phyloP scores from a whole-genome alignment of 2,797 vertebrate genomes.

The Salarias fasciatus region DNA sequence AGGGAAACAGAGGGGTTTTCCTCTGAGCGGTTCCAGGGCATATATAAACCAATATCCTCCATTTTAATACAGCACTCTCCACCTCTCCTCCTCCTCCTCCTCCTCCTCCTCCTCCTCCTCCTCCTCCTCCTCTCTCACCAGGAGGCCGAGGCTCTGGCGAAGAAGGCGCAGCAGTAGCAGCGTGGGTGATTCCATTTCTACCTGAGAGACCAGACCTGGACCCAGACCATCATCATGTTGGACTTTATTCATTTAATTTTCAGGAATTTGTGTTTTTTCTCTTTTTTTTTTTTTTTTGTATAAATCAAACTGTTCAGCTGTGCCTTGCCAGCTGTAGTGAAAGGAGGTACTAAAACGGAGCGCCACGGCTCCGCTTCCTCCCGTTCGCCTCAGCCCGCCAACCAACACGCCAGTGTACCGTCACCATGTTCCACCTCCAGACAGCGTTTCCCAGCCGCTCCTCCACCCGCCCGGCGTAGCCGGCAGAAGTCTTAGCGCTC shows the following conservation, averaged over 20 bases:
- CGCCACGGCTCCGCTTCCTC: conserved; percentile 50
- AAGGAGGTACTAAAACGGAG: conserved; percentile 49
- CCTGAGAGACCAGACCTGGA: conserved; percentile 51
- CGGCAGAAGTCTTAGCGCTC: conserved; percentile 23
- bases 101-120: conserved; percentile 12
- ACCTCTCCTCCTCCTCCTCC: conserved; percentile 25
- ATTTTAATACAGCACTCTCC: conserved; percentile 57
- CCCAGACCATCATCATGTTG: conserved; percentile 45
- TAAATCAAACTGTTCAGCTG: conserved; percentile 46
- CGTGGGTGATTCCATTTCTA: conserved; percentile 32
- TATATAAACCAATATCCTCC: conserved; percentile 58
- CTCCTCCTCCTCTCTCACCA: conserved; percentile 70
- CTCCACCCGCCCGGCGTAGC: conserved; percentile 13
- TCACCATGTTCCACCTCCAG: neutral
- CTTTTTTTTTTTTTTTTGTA: too few species aligned
- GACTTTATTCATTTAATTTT: conserved; percentile 28
- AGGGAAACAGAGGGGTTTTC: conserved; percentile 73
- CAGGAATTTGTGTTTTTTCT: conserved; percentile 24
- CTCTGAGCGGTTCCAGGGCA: conserved; percentile 40
- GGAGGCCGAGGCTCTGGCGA: conserved; percentile 94
- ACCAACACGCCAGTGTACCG: too few species aligned
- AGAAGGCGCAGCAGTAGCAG: conserved; percentile 83
- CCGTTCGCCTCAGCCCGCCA: conserved; percentile 52
- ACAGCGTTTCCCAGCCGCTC: neutral
- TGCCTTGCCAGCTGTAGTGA: conserved; percentile 75